Percentiles rank a stretch among this genome's conserved stretches.
Conservation (phyloP, 2,888 invertebrate species). For the Timandra comae region DNA sequence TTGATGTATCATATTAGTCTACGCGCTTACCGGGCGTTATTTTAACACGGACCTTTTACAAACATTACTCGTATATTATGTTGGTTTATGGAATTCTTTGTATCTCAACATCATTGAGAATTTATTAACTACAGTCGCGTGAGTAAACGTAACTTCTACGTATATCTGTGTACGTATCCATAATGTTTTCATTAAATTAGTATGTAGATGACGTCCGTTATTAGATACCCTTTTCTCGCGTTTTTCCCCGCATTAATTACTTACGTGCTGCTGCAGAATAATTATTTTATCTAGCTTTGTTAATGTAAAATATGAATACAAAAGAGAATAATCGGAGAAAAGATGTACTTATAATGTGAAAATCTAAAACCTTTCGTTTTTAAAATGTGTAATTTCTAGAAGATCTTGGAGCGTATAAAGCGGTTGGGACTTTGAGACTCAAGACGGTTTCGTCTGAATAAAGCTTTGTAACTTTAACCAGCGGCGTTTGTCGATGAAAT, state of each 20-base stretch:
- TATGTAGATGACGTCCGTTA: conserved; percentile 19
- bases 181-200: conserved; percentile 23
- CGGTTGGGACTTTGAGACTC: conserved; percentile 11
- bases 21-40: too few species aligned
- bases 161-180: too few species aligned
- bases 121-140: too few species aligned
- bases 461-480: conserved; percentile 11
- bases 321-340: too few species aligned
- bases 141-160: too few species aligned
- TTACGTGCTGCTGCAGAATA: conserved; percentile 13
- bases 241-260: conserved; percentile 20
- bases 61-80: too few species aligned
- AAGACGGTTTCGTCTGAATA: conserved; percentile 15
- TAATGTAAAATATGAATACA: conserved; percentile 3
- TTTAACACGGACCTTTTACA: too few species aligned
- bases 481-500: conserved; percentile 17
- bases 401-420: conserved; percentile 21
- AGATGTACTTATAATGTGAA: conserved; percentile 10
- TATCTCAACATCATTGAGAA: too few species aligned
- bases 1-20: too few species aligned
- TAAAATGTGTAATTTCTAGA: conserved; percentile 19
- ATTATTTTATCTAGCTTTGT: conserved; percentile 10
- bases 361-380: conserved; percentile 12
- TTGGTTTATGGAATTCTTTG: too few species aligned
- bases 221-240: conserved; percentile 10